A percentile compares a stretch with the other conserved stretches of the same genome.
These are phyloP conservation scores for Paguma larvata DNA, from an alignment of 2,797 vertebrate genomes.

Conservation along the genomic window DNA sequence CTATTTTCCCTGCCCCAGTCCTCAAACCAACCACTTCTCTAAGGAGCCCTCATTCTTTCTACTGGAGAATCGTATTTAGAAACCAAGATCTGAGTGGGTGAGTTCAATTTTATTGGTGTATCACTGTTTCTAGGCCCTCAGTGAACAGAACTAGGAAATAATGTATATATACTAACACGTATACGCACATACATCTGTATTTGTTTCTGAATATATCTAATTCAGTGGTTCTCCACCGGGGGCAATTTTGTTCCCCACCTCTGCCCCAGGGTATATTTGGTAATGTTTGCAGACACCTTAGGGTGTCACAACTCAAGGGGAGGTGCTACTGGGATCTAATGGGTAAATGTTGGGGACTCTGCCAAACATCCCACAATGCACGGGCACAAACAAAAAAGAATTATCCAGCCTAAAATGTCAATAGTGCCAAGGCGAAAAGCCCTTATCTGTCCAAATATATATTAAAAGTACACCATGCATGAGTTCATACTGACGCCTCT, in stretches of 20 bases:
- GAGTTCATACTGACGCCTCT: not conserved
- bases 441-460: not conserved
- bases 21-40: not conserved
- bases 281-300: not conserved
- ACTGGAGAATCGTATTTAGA: not conserved
- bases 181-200: rapidly evolving
- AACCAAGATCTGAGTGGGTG: not conserved
- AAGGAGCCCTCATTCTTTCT: not conserved
- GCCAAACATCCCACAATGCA: not conserved
- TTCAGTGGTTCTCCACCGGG: not conserved
- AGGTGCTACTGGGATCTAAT: not conserved
- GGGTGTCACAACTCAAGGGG: not conserved
- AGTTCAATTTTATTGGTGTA: not conserved
- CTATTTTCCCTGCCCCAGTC: not conserved
- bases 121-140: not conserved
- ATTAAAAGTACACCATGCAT: not conserved
- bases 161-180: not conserved
- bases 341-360: not conserved
- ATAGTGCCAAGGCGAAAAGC: not conserved
- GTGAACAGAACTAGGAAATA: not conserved
- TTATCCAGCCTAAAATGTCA: not conserved
- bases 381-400: not conserved
- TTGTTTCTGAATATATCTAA: not conserved
- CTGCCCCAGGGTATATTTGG: not conserved
- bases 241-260: not conserved